Percentiles rank a stretch among this genome's conserved stretches.
Evolutionary conservation across 2,113 vertebrate genomes (phyloP).

Genomic region (Xyrauchen texanus): DNA sequence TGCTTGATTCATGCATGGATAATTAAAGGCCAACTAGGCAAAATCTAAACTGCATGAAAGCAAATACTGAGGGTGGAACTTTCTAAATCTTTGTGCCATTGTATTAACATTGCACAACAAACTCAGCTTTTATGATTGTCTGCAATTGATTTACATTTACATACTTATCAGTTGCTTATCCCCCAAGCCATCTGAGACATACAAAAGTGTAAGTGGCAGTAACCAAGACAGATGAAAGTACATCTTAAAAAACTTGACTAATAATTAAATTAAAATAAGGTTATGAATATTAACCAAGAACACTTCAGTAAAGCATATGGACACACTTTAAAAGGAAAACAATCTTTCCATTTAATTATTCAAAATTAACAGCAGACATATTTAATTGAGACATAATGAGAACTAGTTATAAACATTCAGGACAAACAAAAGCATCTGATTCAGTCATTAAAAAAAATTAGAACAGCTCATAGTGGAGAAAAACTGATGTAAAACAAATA

Average conservation of each 20-base stretch:
- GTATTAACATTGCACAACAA: too few relatives aligned
- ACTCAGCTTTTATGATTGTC: too few relatives aligned
- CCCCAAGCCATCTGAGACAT: too few relatives aligned
- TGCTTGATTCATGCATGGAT: too few relatives aligned
- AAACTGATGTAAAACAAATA: slow-evolving; percentile 20
- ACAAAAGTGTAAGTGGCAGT: too few relatives aligned
- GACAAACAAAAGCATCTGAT: background rate
- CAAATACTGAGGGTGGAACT: too few relatives aligned
- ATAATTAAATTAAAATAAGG: background rate
- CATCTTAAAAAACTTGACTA: background rate
- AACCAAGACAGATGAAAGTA: too few relatives aligned
- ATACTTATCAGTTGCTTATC: too few relatives aligned
- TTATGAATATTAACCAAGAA: background rate
- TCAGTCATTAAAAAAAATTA: slow-evolving; percentile 9
- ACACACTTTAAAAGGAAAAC: background rate
- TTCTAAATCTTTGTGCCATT: too few relatives aligned
- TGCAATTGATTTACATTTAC: too few relatives aligned
- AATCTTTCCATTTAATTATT: slow-evolving; percentile 23
- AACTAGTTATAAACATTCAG: slow-evolving; percentile 12
- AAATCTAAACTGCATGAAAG: too few relatives aligned
- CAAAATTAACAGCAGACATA: slow-evolving; percentile 35
- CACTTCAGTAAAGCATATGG: slow-evolving; percentile 2
- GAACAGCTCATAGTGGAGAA: background rate
- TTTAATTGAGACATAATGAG: slow-evolving; percentile 31
- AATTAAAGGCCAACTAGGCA: too few relatives aligned